Conservation (phyloP, 2,797 vertebrate species). For the Pseudochromis fuscus region DNA sequence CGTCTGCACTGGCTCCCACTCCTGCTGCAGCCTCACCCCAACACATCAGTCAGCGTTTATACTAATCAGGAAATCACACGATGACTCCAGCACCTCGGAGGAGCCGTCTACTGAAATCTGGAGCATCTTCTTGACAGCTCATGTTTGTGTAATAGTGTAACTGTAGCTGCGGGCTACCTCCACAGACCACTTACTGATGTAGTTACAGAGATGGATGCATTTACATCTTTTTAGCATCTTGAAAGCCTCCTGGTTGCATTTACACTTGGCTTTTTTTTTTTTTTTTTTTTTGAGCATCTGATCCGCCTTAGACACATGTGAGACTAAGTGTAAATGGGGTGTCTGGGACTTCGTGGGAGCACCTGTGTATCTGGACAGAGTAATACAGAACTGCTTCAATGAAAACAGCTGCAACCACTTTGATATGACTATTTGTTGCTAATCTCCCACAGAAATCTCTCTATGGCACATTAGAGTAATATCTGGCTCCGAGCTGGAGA, state of each 20-base stretch:
- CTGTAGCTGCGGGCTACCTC: neutral
- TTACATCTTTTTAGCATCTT: slow-evolving; percentile 5
- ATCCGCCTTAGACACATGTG: neutral
- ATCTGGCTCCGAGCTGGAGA: neutral
- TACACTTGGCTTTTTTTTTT: neutral
- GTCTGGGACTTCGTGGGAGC: slow-evolving; percentile 31
- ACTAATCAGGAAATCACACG: neutral
- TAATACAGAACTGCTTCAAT: slow-evolving; percentile 13
- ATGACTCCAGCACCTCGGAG: too few relatives aligned
- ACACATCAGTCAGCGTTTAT: neutral
- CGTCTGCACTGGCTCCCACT: neutral
- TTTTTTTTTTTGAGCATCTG: neutral
- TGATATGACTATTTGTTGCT: slow-evolving; percentile 34
- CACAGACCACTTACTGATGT: neutral
- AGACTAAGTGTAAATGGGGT: neutral
- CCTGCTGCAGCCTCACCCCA: neutral
- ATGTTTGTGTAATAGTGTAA: neutral
- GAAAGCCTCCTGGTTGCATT: slow-evolving; percentile 3
- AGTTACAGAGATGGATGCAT: slow-evolving; percentile 4
- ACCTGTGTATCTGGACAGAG: slow-evolving; percentile 47
- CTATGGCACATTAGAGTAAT: slow-evolving; percentile 28
- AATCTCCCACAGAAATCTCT: slow-evolving; percentile 24
- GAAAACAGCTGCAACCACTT: slow-evolving; percentile 56
- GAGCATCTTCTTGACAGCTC: slow-evolving; percentile 9
- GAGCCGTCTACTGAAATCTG: too few relatives aligned